phyloP scores from a whole-genome alignment of 2,113 vertebrate species.

The Smithornis capensis region DNA sequence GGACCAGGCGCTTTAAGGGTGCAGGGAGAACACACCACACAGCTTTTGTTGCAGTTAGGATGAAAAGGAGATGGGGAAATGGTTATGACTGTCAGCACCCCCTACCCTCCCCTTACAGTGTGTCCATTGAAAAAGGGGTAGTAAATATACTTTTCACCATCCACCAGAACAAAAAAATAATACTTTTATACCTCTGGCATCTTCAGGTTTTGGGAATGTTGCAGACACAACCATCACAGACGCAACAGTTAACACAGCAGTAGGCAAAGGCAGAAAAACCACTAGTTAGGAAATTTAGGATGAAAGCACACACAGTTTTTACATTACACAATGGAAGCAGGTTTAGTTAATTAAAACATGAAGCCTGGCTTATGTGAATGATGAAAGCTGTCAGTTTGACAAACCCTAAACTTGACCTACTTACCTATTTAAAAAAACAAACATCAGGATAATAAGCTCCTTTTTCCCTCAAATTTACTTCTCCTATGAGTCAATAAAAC shows the following conservation, averaged over 20 bases:
- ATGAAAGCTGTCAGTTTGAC: neutral
- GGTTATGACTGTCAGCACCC: rapidly evolving
- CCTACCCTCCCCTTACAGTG: neutral
- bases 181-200: too few relatives aligned
- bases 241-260: neutral
- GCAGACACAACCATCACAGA: neutral
- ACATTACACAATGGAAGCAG: rapidly evolving
- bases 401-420: neutral
- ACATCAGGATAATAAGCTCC: neutral
- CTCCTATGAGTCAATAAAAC: neutral
- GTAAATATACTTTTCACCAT: neutral
- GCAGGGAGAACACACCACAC: too few relatives aligned
- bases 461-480: neutral
- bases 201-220: neutral
- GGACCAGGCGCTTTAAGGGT: too few relatives aligned
- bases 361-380: neutral
- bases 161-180: neutral
- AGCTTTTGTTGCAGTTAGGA: neutral
- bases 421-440: neutral
- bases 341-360: neutral
- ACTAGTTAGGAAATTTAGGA: neutral
- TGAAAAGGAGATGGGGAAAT: too few relatives aligned
- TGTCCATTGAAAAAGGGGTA: neutral
- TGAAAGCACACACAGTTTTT: neutral
- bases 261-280: neutral